Evolutionary conservation across 2,888 invertebrate species (phyloP).

Genomic region (Elegia similella): DNA sequence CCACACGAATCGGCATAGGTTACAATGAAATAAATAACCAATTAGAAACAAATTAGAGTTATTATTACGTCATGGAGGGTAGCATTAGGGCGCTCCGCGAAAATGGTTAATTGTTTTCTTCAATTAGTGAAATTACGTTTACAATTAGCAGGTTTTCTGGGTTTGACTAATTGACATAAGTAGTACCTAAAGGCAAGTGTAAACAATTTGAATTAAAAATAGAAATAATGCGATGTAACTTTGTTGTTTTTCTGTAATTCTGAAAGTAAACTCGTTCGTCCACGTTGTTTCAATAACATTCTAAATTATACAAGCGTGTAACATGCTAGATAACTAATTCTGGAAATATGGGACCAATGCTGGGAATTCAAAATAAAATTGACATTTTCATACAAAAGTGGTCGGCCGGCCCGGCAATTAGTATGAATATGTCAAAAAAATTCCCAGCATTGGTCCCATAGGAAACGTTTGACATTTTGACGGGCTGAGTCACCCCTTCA

Average conservation of each 20-base stretch:
- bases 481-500: too few species aligned
- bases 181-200: not conserved
- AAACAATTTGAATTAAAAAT: not conserved
- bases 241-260: not conserved
- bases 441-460: too few species aligned
- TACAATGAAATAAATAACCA: constrained; percentile 38
- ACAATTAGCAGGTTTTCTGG: not conserved
- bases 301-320: too few species aligned
- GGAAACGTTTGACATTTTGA: too few species aligned
- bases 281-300: too few species aligned
- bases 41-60: constrained; percentile 36
- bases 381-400: too few species aligned
- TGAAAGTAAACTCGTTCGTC: too few species aligned
- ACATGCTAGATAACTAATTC: too few species aligned
- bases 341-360: too few species aligned
- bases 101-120: constrained; percentile 13
- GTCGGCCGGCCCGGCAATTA: too few species aligned
- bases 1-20: constrained; percentile 14
- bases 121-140: not conserved
- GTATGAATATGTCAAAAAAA: too few species aligned
- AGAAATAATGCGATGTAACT: not conserved
- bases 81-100: not conserved
- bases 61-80: constrained; percentile 15
- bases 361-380: too few species aligned
- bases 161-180: not conserved